Evolutionary conservation across 2,113 vertebrate genomes (phyloP).

Genomic region (Narcine bancroftii): DNA sequence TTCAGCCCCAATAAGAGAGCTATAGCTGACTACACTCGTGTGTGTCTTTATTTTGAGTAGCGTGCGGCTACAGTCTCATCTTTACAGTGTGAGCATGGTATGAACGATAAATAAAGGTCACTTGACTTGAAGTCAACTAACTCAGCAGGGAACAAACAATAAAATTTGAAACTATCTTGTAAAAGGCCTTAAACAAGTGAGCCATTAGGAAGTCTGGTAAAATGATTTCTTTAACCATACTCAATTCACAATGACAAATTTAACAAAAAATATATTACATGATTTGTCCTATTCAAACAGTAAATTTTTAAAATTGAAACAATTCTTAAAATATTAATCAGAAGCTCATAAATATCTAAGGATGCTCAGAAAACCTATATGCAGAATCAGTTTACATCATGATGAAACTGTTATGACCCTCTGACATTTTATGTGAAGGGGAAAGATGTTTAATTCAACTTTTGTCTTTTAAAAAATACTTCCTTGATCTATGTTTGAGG

Average conservation of each 20-base stretch:
- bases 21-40: too few species aligned
- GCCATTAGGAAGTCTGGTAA: background rate
- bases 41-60: too few species aligned
- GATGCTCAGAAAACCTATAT: background rate
- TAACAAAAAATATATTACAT: background rate
- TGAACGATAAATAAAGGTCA: too few species aligned
- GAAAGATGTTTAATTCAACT: background rate
- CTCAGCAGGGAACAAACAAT: background rate
- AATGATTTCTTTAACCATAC: background rate
- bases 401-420: background rate
- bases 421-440: background rate
- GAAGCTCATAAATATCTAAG: background rate
- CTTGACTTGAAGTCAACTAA: background rate
- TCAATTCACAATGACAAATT: background rate
- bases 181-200: background rate
- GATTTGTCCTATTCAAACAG: background rate
- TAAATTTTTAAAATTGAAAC: background rate
- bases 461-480: background rate
- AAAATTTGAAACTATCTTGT: background rate
- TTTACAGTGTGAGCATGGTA: too few species aligned
- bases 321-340: background rate
- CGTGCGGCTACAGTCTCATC: too few species aligned
- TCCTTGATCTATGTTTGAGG: background rate
- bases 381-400: background rate
- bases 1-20: too few species aligned